Conservation (phyloP, 2,797 vertebrate species). For the Lacerta agilis region DNA sequence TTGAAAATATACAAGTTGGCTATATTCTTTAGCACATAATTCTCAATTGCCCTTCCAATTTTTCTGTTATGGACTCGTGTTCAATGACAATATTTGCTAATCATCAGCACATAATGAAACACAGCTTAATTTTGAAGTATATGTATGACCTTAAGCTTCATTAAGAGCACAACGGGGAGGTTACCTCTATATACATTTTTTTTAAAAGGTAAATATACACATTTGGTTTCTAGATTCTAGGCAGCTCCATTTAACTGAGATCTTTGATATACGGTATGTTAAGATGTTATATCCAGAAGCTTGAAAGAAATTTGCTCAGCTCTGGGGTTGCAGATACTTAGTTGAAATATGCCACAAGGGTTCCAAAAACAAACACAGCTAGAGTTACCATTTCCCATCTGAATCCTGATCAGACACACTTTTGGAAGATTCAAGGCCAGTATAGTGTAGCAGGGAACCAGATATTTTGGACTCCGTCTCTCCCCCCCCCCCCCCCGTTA, state of each 20-base stretch:
- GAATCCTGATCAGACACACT: neutral
- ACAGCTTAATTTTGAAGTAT: neutral
- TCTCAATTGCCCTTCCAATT: neutral
- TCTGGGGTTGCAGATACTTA: neutral
- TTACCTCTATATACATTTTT: neutral
- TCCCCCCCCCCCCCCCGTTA: too few relatives aligned
- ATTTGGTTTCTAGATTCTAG: neutral
- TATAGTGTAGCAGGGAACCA: neutral
- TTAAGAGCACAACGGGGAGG: neutral
- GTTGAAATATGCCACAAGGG: neutral
- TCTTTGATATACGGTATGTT: neutral
- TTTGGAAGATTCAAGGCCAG: neutral
- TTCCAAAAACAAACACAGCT: neutral
- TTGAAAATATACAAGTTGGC: neutral
- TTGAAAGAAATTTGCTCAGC: neutral
- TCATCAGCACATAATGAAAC: neutral
- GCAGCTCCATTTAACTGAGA: neutral
- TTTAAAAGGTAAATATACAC: neutral
- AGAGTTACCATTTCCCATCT: neutral
- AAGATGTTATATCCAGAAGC: conserved; percentile 1
- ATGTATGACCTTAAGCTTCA: neutral
- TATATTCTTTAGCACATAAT: neutral
- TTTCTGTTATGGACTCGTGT: neutral
- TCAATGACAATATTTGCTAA: neutral
- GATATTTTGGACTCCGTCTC: too few relatives aligned